phyloP scores from a whole-genome alignment of 1,140 invertebrate genomes.

The Leptopilina clavipes region DNA sequence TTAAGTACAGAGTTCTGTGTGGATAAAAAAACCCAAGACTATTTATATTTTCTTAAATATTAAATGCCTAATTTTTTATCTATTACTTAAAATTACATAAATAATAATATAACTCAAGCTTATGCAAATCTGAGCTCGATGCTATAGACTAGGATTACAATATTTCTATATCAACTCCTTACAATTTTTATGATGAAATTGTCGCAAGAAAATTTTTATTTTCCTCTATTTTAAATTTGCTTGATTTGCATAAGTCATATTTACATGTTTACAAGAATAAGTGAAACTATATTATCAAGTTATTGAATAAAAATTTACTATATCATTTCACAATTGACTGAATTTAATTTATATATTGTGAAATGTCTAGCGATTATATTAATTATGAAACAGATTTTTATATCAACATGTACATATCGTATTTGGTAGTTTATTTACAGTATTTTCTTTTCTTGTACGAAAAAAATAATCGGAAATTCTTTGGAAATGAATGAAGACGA shows the following conservation, averaged over 20 bases:
- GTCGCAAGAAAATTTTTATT: too few relatives aligned
- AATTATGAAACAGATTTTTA: constrained; percentile 11
- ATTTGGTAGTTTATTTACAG: constrained; percentile 23
- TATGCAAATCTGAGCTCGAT: constrained; percentile 38
- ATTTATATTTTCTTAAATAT: neutral
- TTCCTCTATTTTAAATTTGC: neutral
- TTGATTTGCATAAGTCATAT: constrained; percentile 60
- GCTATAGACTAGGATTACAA: constrained; percentile 22
- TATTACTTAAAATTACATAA: constrained; percentile 6
- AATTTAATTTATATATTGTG: constrained; percentile 3
- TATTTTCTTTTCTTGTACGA: neutral
- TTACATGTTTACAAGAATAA: constrained; percentile 64
- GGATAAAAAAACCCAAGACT: constrained; percentile 32
- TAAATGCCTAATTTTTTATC: neutral
- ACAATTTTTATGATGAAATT: neutral
- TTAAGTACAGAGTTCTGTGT: constrained; percentile 55
- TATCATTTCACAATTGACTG: neutral
- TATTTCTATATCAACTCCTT: constrained; percentile 20
- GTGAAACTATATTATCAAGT: constrained; percentile 39
- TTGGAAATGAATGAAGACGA: neutral
- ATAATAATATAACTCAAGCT: constrained; percentile 11
- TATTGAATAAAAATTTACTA: constrained; percentile 3
- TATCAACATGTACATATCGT: neutral
- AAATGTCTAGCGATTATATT: constrained; percentile 2
- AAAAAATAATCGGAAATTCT: neutral